These are phyloP conservation scores for Drosophila melanosoma DNA, from an alignment of 2,888 invertebrate genomes.

Conservation along the genomic window DNA sequence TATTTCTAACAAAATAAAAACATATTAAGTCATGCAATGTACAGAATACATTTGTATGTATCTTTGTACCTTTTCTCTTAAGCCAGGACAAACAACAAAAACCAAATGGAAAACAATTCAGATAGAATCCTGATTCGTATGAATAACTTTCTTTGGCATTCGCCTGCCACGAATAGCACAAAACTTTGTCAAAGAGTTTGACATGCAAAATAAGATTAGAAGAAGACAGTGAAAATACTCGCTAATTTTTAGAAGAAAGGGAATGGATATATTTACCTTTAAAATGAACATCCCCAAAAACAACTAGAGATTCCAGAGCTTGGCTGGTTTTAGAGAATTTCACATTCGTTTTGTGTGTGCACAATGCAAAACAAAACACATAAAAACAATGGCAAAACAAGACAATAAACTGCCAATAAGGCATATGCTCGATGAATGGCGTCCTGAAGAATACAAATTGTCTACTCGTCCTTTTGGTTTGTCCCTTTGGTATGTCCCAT, in stretches of 20 bases:
- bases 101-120: conserved; percentile 34
- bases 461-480: background rate
- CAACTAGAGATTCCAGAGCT: background rate
- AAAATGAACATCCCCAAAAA: background rate
- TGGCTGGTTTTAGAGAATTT: conserved; percentile 11
- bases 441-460: conserved; percentile 1
- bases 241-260: background rate
- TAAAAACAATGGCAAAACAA: conserved; percentile 66
- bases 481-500: background rate
- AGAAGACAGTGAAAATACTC: background rate
- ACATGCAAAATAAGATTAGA: background rate
- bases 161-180: conserved; percentile 6
- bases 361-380: conserved; percentile 26
- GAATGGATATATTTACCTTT: background rate
- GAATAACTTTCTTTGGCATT: conserved; percentile 17
- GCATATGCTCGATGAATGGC: conserved; percentile 55
- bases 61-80: background rate
- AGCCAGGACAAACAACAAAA: conserved; percentile 6
- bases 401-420: conserved; percentile 75
- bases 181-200: conserved; percentile 16
- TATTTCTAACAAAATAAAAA: conserved; percentile 17
- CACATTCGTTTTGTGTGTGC: conserved; percentile 12
- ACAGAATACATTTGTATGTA: conserved; percentile 6
- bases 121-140: conserved; percentile 29
- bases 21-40: conserved; percentile 35